A percentile compares a stretch with the other conserved stretches of the same genome.
These are phyloP conservation scores for Polydrusus pterygomalis DNA, from an alignment of 2,888 invertebrate genomes.

Conservation along the genomic window DNA sequence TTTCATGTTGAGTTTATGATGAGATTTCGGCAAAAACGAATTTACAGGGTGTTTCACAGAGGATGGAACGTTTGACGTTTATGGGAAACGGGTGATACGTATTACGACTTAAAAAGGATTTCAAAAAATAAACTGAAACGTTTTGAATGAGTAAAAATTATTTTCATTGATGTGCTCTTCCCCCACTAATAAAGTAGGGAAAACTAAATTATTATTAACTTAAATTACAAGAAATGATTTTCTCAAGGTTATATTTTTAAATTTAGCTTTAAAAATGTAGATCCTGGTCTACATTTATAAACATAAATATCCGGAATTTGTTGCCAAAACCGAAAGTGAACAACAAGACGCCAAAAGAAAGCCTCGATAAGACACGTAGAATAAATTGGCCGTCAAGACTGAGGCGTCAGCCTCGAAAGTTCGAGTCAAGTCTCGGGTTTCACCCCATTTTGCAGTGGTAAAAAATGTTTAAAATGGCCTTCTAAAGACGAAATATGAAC, in stretches of 20 bases:
- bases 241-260: not conserved
- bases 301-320: slow-evolving; percentile 27
- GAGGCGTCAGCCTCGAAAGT: slow-evolving; percentile 37
- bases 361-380: slow-evolving; percentile 44
- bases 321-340: slow-evolving; percentile 37
- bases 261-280: slow-evolving; percentile 10
- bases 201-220: no score
- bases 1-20: no score
- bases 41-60: no score
- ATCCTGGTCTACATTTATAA: slow-evolving; percentile 17
- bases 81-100: no score
- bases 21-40: no score
- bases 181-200: no score
- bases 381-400: slow-evolving; percentile 43
- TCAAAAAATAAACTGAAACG: no score
- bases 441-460: slow-evolving; percentile 31
- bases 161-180: no score
- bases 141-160: no score
- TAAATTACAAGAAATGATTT: not conserved
- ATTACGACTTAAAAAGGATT: no score
- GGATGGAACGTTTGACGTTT: no score
- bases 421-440: slow-evolving; percentile 29
- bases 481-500: not conserved
- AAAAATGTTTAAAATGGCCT: not conserved
- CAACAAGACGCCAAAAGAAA: slow-evolving; percentile 38